Percentiles rank a stretch among this genome's conserved stretches.
phyloP scores from a whole-genome alignment of 2,888 invertebrate genomes.

The Bhutanitis thaidina region DNA sequence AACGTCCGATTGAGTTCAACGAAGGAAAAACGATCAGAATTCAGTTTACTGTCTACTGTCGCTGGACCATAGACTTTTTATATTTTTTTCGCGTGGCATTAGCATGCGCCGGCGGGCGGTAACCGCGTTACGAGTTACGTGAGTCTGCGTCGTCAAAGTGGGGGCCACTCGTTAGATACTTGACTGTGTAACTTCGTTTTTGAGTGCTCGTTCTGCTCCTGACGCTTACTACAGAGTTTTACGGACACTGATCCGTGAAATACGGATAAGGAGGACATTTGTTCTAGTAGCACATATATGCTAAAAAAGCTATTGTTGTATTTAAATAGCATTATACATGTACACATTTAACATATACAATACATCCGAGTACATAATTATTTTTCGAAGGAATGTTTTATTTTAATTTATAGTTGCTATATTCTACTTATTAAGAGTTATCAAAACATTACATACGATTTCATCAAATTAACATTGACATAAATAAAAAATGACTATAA shows the following conservation, averaged over 20 bases:
- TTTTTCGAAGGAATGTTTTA: too few species aligned
- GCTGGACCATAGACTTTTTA: slow-evolving; percentile 32
- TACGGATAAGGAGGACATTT: too few species aligned
- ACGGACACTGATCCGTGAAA: slow-evolving; percentile 23
- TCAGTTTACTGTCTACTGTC: slow-evolving; percentile 42
- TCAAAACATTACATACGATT: too few species aligned
- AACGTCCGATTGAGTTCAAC: slow-evolving; percentile 17
- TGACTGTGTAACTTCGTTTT: slow-evolving; percentile 79
- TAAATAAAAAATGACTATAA: too few species aligned
- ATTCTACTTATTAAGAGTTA: too few species aligned
- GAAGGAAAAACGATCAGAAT: slow-evolving; percentile 41
- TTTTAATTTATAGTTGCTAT: too few species aligned
- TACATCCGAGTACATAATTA: too few species aligned
- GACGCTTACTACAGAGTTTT: slow-evolving; percentile 31
- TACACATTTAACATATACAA: too few species aligned
- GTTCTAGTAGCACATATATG: too few species aligned
- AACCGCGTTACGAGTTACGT: slow-evolving; percentile 67
- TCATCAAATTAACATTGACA: too few species aligned
- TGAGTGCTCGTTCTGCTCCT: slow-evolving; percentile 48
- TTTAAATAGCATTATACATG: too few species aligned
- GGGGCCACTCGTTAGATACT: slow-evolving; percentile 75
- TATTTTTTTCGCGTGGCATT: slow-evolving; percentile 45
- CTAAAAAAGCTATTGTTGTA: too few species aligned
- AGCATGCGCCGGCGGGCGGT: slow-evolving; percentile 65
- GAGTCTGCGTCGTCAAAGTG: slow-evolving; percentile 46